phyloP scores from a whole-genome alignment of 1,140 invertebrate species.

The Drosophila baimaii region DNA sequence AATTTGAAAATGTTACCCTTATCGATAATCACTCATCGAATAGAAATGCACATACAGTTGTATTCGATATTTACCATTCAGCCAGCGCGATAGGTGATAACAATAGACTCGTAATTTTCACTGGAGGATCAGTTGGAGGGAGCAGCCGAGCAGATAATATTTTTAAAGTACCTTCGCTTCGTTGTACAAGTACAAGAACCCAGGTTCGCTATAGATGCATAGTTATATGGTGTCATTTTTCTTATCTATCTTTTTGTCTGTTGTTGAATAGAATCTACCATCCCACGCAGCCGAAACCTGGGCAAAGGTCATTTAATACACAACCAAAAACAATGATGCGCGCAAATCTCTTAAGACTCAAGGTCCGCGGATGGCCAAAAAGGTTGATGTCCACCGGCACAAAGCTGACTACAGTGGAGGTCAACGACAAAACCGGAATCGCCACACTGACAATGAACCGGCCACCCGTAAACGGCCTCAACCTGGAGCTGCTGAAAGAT shows the following conservation, averaged over 20 bases:
- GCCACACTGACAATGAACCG: conserved; percentile 90
- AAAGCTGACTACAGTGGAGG: conserved; percentile 81
- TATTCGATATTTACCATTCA: conserved; percentile 16
- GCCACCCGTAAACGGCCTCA: conserved; percentile 93
- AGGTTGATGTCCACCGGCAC: conserved; percentile 53
- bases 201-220: too few species aligned
- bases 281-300: neutral
- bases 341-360: conserved; percentile 29
- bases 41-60: neutral
- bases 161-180: neutral
- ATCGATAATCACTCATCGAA: neutral
- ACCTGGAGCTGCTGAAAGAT: conserved; percentile 89
- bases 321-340: conserved; percentile 45
- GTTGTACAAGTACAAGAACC: too few species aligned
- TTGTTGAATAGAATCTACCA: neutral
- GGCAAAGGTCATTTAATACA: conserved; percentile 11
- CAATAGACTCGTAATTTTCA: neutral
- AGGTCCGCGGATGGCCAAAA: neutral
- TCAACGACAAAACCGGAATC: conserved; percentile 88
- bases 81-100: conserved; percentile 14
- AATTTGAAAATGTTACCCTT: neutral
- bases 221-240: neutral
- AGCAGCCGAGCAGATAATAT: neutral
- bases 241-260: neutral
- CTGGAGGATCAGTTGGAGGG: neutral